Percentiles rank a stretch among this genome's conserved stretches.
phyloP scores from a whole-genome alignment of 1,140 invertebrate species.

The Drosophila erecta region DNA sequence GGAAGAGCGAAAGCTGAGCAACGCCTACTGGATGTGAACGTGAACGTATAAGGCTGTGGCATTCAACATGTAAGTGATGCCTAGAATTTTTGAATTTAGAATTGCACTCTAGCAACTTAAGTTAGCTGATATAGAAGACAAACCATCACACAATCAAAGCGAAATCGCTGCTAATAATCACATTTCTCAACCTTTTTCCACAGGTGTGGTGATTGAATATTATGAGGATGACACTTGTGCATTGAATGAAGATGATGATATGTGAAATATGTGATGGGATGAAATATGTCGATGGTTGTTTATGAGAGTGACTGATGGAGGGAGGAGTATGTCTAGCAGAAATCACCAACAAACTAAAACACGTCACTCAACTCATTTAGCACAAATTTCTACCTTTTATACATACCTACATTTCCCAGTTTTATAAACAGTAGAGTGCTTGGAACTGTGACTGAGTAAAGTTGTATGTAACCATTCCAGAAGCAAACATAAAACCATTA shows the following conservation, averaged over 20 bases:
- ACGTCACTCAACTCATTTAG: slow-evolving; percentile 41
- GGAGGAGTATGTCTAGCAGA: slow-evolving; percentile 16
- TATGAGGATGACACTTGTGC: slow-evolving; percentile 49
- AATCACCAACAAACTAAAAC: slow-evolving; percentile 31
- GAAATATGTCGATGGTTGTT: slow-evolving; percentile 48
- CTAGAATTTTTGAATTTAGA: slow-evolving; percentile 39
- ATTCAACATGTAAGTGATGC: slow-evolving; percentile 70
- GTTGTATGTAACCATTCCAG: slow-evolving; percentile 64
- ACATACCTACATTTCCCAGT: slow-evolving; percentile 30
- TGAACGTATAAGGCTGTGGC: slow-evolving; percentile 60
- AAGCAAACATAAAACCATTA: slow-evolving; percentile 9
- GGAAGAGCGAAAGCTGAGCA: slow-evolving; percentile 29
- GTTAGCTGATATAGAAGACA: slow-evolving; percentile 22
- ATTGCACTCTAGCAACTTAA: slow-evolving; percentile 13
- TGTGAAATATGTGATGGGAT: slow-evolving; percentile 40
- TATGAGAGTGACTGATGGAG: slow-evolving; percentile 29
- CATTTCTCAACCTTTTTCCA: slow-evolving; percentile 41
- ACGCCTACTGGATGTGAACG: slow-evolving; percentile 36
- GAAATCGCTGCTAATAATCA: slow-evolving; percentile 24
- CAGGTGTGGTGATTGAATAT: slow-evolving; percentile 60
- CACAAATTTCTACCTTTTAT: slow-evolving; percentile 67
- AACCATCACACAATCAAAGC: not conserved
- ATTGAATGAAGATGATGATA: slow-evolving; percentile 43
- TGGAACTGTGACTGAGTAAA: slow-evolving; percentile 52
- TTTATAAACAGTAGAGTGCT: slow-evolving; percentile 32